Base-by-base conservation (phyloP, 1,140 invertebrate genomes). In the Pseudoatta argentina region DNA sequence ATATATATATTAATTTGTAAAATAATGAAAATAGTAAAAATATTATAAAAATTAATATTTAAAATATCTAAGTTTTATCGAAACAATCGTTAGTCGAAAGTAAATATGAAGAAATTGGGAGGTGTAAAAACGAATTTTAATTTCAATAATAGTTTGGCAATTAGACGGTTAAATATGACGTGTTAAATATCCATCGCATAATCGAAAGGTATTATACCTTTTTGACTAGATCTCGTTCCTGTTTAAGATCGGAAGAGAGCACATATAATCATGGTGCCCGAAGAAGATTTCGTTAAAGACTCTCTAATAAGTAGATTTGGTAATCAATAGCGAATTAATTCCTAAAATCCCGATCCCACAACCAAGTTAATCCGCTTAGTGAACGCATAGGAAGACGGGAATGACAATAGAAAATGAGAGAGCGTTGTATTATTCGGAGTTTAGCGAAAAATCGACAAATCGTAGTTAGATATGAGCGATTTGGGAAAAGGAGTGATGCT, bases 241-340 rank as follows among this genome's bases (percentile, higher is more conserved):
- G 64, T 77, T 76, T 44, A 27, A 77, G 16, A 18, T 77, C 34
- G n/a, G 21, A 61, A 77, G 39, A 76, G 57, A 76, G 57, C 57
- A 44, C 8, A 44, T 16, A 51, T 10, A 79, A 14, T 77, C 21
- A 16, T 24, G 4, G 24, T 61, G 55, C 34, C 34, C 53, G 30
- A 39, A 48, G 24, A 63, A 27, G 27, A 57, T 18, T 69, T 69
- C 14, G 48, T 79, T 79, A 55, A 79, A 34, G 27, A 53, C 18
- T n/a, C 18, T 21, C 14, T 53, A 66, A 81, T 71, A 71, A 55
- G 78, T 34, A 79, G n/a, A 71, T 72, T 81, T 71, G 48, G 39
- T 86, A 79, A 89, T 86, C 85, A 61, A 30, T 89, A 88, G 44
- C 34, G 61, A 69, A 64, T 67, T 89, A 86, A 89, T 88, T 72